These are phyloP conservation scores for Herpailurus yagouaroundi DNA, from an alignment of 2,113 vertebrate genomes.

Conservation along the genomic window DNA sequence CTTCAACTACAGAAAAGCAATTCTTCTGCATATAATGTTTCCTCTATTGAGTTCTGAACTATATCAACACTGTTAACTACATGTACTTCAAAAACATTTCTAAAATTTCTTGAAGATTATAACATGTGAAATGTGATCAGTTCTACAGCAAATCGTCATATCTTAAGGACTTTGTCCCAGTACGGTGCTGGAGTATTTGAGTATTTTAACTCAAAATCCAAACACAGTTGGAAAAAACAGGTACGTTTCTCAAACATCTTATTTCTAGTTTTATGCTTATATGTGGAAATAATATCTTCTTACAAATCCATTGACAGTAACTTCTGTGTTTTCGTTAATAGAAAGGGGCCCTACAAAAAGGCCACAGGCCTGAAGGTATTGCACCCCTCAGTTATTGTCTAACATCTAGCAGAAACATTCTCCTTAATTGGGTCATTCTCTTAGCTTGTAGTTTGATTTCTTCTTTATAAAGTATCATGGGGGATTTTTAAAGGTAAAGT, in stretches of 20 bases:
- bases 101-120: constrained; percentile 48
- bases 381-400: background rate
- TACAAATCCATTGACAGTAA: background rate
- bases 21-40: background rate
- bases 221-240: constrained; percentile 91
- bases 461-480: background rate
- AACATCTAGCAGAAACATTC: background rate
- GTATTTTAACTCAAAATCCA: constrained; percentile 91
- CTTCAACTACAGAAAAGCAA: background rate
- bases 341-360: background rate
- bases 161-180: constrained; percentile 90
- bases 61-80: background rate
- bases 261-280: background rate
- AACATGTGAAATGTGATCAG: constrained; percentile 82
- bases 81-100: background rate
- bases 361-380: background rate
- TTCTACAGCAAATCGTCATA: constrained; percentile 90
- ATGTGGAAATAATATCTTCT: background rate
- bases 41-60: background rate
- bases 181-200: constrained; percentile 92
- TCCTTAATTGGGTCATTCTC: background rate
- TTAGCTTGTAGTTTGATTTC: background rate
- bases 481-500: background rate
- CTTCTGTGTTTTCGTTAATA: background rate
- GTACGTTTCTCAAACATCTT: constrained; percentile 80